phyloP scores from a whole-genome alignment of 2,888 invertebrate genomes.

The Heliconius ismenius region DNA sequence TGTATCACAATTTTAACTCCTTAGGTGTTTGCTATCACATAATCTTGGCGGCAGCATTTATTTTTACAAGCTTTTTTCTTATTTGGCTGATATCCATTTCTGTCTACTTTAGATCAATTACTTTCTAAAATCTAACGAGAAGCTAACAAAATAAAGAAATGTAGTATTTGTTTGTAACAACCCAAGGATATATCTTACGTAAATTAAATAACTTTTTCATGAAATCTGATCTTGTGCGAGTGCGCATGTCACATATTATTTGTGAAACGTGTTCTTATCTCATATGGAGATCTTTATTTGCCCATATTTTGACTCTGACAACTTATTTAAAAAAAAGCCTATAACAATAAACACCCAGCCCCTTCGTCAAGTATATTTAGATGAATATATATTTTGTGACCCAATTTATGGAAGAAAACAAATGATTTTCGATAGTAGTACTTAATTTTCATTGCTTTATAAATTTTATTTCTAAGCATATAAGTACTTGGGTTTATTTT shows the following conservation, averaged over 20 bases:
- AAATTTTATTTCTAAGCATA: too few species aligned
- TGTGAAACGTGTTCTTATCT: constrained; percentile 23
- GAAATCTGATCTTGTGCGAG: constrained; percentile 11
- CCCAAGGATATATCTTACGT: neutral
- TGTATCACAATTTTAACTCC: too few species aligned
- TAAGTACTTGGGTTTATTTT: too few species aligned
- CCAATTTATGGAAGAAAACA: too few species aligned
- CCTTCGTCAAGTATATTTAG: neutral
- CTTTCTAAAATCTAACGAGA: neutral
- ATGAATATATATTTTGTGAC: neutral
- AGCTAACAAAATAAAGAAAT: neutral
- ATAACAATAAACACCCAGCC: neutral
- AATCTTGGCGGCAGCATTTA: too few species aligned
- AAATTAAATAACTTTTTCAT: constrained; percentile 11
- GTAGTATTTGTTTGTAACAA: neutral
- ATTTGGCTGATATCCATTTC: too few species aligned
- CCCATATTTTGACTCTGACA: constrained; percentile 10
- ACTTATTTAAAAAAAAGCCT: constrained; percentile 9
- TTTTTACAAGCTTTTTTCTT: too few species aligned
- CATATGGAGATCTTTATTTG: constrained; percentile 17
- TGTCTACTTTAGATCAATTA: too few species aligned
- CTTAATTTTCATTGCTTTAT: too few species aligned
- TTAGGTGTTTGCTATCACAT: too few species aligned
- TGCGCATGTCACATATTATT: constrained; percentile 5
- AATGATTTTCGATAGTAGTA: too few species aligned